These are phyloP conservation scores for Oriolus oriolus DNA, from an alignment of 2,113 vertebrate species.

Conservation along the genomic window DNA sequence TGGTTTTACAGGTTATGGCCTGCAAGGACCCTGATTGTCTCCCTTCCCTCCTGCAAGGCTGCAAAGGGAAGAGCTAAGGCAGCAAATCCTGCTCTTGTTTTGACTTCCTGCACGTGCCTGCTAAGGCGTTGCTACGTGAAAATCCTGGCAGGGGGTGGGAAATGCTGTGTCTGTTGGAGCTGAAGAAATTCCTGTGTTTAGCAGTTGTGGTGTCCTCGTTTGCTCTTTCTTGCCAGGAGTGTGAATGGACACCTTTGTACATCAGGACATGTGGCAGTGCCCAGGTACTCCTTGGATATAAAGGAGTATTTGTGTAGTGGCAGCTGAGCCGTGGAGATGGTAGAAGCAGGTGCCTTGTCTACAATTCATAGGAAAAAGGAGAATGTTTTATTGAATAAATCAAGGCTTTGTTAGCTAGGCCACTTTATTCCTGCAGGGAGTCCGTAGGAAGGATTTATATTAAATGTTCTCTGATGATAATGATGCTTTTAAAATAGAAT, in stretches of 20 bases:
- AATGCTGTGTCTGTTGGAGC: not conserved
- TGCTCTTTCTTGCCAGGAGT: not conserved
- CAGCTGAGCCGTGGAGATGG: not conserved
- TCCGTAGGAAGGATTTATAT: not conserved
- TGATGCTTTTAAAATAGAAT: conserved; percentile 11
- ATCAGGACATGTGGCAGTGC: not conserved
- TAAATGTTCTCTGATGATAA: not conserved
- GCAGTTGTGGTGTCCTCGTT: not conserved
- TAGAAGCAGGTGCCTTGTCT: not conserved
- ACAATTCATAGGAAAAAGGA: not conserved
- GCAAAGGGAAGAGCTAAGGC: not conserved
- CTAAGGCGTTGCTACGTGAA: not conserved
- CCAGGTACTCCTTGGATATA: not conserved
- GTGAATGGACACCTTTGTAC: not conserved
- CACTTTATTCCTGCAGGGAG: conserved; percentile 25
- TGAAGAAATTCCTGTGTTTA: not conserved
- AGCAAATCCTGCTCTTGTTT: not conserved
- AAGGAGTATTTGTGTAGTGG: not conserved
- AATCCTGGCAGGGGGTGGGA: not conserved
- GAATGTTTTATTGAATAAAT: not conserved
- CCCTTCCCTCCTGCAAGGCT: not conserved
- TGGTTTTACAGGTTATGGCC: not conserved
- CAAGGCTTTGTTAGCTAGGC: conserved; percentile 30
- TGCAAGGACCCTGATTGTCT: not conserved
- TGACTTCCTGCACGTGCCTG: not conserved